Evolutionary conservation across 2,113 vertebrate genomes (phyloP).

Genomic region (Isichthys henryi): DNA sequence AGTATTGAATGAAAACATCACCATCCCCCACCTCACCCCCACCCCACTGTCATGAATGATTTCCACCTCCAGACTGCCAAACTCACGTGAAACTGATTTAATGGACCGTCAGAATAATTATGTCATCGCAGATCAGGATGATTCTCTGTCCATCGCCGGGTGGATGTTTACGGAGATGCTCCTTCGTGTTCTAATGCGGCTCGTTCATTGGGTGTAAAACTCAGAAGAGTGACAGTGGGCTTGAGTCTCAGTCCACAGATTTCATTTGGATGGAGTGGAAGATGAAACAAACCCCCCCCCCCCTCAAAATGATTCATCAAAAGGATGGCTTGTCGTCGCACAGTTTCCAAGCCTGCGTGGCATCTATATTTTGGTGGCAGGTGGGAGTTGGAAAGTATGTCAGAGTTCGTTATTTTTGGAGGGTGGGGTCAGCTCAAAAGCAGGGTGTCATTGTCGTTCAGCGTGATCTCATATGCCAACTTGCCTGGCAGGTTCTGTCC

Average conservation of each 20-base stretch:
- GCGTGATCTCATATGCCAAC: neutral
- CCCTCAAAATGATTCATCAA: neutral
- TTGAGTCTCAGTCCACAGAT: neutral
- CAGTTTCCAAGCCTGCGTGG: neutral
- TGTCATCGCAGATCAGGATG: neutral
- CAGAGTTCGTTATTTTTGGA: neutral
- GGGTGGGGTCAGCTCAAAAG: neutral
- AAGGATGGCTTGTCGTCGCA: neutral
- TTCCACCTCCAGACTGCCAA: neutral
- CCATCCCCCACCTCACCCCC: neutral
- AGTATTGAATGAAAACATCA: constrained; percentile 1
- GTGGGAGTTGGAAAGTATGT: neutral
- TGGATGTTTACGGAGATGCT: neutral
- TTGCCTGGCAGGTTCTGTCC: neutral
- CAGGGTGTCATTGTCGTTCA: neutral
- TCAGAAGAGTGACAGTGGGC: neutral
- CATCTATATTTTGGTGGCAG: neutral
- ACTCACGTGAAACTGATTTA: neutral
- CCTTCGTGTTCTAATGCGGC: neutral
- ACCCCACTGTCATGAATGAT: neutral
- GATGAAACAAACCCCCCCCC: neutral
- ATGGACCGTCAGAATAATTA: neutral
- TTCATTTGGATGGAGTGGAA: neutral
- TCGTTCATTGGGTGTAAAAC: neutral
- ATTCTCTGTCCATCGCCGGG: neutral